These are phyloP conservation scores for Ceratothoa steindachneri DNA, from an alignment of 2,888 invertebrate species.

Conservation along the genomic window DNA sequence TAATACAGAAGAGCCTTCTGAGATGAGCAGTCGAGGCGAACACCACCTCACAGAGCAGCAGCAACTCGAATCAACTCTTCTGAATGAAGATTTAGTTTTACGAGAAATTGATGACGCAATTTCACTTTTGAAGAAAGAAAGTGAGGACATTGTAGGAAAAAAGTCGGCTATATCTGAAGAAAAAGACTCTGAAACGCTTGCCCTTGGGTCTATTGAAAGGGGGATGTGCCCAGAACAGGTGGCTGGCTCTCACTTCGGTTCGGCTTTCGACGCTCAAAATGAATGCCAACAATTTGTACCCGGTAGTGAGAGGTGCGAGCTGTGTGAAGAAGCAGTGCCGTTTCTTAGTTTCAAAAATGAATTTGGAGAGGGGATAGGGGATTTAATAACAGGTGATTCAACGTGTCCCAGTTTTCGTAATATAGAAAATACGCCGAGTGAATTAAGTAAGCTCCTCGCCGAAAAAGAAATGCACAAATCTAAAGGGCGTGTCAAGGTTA, in stretches of 20 bases:
- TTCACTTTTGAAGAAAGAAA: not conserved
- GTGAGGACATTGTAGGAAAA: not conserved
- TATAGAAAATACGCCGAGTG: not conserved
- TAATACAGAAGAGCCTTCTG: not conserved
- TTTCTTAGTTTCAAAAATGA: not conserved
- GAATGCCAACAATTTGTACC: not conserved
- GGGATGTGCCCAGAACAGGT: not conserved
- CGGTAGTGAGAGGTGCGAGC: not conserved
- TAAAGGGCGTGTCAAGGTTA: constrained; percentile 1
- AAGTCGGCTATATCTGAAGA: not conserved
- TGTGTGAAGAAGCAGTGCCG: constrained; percentile 9
- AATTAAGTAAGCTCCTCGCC: not conserved
- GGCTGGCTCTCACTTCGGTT: not conserved
- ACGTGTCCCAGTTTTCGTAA: not conserved
- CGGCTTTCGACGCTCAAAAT: not conserved
- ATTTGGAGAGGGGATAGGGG: not conserved
- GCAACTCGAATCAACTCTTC: not conserved
- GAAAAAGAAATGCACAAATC: not conserved
- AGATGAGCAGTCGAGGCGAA: not conserved
- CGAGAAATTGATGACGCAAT: not conserved
- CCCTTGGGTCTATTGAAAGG: not conserved
- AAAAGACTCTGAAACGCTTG: not conserved
- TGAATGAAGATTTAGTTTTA: not conserved
- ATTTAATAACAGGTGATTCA: not conserved
- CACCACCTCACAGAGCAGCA: not conserved